Conservation (phyloP, 1,140 invertebrate genomes). For the Penaeus chinensis region DNA sequence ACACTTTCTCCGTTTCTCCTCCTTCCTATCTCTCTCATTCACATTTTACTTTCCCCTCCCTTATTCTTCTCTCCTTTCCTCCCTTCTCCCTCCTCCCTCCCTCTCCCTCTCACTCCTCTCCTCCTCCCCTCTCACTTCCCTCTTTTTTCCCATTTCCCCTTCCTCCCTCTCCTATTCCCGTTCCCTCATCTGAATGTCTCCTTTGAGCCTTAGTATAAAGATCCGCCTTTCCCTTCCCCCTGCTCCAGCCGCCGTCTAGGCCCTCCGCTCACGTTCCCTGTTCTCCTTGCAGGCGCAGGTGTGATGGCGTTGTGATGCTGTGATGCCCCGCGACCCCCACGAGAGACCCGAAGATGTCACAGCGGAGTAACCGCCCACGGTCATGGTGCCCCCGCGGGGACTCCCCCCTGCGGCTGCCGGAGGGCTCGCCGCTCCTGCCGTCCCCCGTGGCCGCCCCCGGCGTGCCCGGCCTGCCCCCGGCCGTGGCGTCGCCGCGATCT, state of each 20-base stretch:
- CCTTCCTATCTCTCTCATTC: no score
- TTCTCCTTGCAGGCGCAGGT: not conserved
- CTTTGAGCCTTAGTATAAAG: no score
- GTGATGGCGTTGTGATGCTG: slow-evolving; percentile 47
- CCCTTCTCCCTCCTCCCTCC: no score
- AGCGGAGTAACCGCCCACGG: slow-evolving; percentile 43
- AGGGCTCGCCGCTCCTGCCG: slow-evolving; percentile 20
- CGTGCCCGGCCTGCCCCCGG: slow-evolving; percentile 48
- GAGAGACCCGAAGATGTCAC: slow-evolving; percentile 11
- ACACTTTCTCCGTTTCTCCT: not conserved
- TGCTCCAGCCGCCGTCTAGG: no score
- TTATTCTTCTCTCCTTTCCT: no score
- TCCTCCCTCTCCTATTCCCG: no score
- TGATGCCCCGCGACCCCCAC: not conserved
- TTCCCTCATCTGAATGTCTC: no score
- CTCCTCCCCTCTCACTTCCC: no score
- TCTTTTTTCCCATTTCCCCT: no score
- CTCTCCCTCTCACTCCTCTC: no score
- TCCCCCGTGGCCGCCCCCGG: slow-evolving; percentile 54
- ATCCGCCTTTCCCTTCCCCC: no score
- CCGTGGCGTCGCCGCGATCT: slow-evolving; percentile 48
- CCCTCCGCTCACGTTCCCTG: not conserved
- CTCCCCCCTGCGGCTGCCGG: slow-evolving; percentile 51
- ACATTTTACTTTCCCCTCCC: no score
- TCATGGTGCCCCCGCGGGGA: slow-evolving; percentile 58